Evolutionary conservation across 2,797 vertebrate species (phyloP).

Genomic region (Halcyon badia): DNA sequence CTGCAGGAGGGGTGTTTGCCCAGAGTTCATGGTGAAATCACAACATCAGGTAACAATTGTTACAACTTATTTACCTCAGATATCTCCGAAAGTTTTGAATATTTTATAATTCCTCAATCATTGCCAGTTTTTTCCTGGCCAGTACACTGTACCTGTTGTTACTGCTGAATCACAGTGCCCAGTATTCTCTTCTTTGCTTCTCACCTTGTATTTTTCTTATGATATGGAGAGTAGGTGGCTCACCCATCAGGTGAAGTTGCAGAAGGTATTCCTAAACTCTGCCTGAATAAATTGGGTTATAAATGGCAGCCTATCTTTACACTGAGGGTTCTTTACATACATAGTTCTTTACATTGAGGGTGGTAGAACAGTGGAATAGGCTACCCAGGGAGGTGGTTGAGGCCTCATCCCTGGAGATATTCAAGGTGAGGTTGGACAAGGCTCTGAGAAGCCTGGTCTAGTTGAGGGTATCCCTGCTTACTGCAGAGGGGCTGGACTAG

Average conservation of each 20-base stretch:
- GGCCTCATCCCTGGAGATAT: no score
- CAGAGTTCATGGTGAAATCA: neutral
- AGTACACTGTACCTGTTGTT: neutral
- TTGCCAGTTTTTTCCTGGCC: no score
- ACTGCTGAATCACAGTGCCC: neutral
- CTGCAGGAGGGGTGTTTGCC: neutral
- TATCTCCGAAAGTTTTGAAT: neutral
- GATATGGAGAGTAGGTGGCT: neutral
- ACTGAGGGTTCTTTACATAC: no score
- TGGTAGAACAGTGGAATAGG: no score
- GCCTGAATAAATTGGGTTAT: neutral
- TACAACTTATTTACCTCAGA: rapidly evolving
- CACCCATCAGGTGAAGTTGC: neutral
- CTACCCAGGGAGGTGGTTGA: no score
- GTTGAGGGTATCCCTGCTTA: no score
- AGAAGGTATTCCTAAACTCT: neutral
- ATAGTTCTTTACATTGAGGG: no score
- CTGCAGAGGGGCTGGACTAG: no score
- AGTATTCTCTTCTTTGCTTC: neutral
- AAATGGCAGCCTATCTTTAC: neutral
- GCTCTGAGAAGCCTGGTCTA: no score
- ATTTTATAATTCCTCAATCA: rapidly evolving
- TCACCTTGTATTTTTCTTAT: neutral
- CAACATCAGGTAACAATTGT: neutral
- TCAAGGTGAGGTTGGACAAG: no score